Percentiles rank a stretch among this genome's conserved stretches.
Evolutionary conservation across 2,888 invertebrate genomes (phyloP).

Genomic region (Tipula lateralis): DNA sequence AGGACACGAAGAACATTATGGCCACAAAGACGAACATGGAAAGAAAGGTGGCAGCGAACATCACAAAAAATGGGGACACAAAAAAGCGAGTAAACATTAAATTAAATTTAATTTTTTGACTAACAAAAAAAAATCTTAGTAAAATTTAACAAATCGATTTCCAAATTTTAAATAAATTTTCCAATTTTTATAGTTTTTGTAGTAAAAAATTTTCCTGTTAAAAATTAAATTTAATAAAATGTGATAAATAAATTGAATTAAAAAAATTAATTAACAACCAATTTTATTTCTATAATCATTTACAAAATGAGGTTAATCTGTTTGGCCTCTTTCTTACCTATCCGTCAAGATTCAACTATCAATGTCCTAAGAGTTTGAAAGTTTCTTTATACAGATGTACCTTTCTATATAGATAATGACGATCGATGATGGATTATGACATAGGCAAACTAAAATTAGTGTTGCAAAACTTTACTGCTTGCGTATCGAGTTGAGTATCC

Average conservation of each 20-base stretch:
- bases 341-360: no score
- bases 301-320: no score
- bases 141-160: background rate
- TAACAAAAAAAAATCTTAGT: background rate
- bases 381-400: no score
- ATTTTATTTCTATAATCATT: background rate
- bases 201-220: background rate
- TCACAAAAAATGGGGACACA: constrained; percentile 72
- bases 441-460: no score
- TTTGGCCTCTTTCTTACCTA: no score
- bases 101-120: background rate
- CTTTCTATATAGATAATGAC: no score
- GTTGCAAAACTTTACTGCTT: no score
- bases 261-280: background rate
- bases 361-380: no score
- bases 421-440: no score
- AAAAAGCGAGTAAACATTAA: constrained; percentile 47
- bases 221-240: constrained; percentile 20
- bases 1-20: constrained; percentile 71
- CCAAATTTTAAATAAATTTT: background rate
- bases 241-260: constrained; percentile 25
- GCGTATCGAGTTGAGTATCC: no score
- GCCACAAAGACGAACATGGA: constrained; percentile 67
- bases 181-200: background rate
- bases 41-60: constrained; percentile 77